Evolutionary conservation across 2,888 invertebrate species (phyloP), one percentile per base, ranked within the genome.

Genomic region (Scaptomyza parva): DNA sequence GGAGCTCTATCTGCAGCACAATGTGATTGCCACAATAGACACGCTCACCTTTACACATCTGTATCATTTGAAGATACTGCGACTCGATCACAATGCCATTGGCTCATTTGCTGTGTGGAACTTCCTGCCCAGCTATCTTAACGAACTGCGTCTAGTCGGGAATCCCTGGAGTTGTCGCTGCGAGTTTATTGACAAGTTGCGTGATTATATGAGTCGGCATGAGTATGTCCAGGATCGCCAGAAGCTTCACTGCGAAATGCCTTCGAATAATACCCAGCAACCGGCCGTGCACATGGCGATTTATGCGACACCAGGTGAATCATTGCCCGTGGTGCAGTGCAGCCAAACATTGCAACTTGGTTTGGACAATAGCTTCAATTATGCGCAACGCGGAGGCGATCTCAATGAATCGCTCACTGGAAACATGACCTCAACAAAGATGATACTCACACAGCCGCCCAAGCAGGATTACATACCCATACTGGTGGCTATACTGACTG

Each of bases 121-220:
- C 91, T 90, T 91, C 51, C 92, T 94, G 89, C 93, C 95, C 90
- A 94, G 94, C 44, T 93, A 94, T 89, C 92, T 94, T 67, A 93
- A 93, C 71, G 94, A 94, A 84, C 94, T 96, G 86, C 95, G 96
- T 88, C 94, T 97, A 86, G 94, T 94, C 61, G 93, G 94, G 84
- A 97, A 97, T 92, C 95, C 96, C 22, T 96, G 97, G 97, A 95
- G 95, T 91, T 98, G 98, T 92, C 96, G 96, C 88, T 98, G 98
- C 92, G 94, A 94, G 78, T 97, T 96, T 92, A 93, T 97, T 80
- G 95, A 95, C 86, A 95, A 95, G 91, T 95, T 96, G 89, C 94
- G 96, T 86, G 94, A 94, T 83, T 97, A 96, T 95, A 94, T 97
- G 90, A 94, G 94, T 89, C 94, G 94, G 40, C 96, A 97, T 91